A percentile compares a stretch with the other conserved stretches of the same genome.
phyloP scores from a whole-genome alignment of 2,888 invertebrate genomes.

The Eucera pruinosa region DNA sequence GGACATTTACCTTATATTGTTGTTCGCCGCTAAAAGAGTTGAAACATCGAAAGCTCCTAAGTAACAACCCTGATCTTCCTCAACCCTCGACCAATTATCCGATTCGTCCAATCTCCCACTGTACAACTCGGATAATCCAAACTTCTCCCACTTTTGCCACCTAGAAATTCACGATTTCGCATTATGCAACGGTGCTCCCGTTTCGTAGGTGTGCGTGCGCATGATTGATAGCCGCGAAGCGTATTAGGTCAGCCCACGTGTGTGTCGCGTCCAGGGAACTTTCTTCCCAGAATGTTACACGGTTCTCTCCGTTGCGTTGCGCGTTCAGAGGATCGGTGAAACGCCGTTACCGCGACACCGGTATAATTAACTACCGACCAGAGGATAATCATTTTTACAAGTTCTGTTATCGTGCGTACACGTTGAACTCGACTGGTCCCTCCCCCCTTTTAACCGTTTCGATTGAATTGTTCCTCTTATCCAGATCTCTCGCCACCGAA shows the following conservation, averaged over 20 bases:
- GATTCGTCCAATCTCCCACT: no score
- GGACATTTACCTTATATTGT: no score
- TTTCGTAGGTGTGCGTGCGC: constrained; percentile 46
- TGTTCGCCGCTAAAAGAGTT: no score
- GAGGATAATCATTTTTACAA: constrained; percentile 42
- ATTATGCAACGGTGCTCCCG: constrained; percentile 63
- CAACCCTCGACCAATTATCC: no score
- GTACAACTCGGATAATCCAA: no score
- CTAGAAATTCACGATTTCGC: constrained; percentile 36
- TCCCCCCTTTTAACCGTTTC: constrained; percentile 15
- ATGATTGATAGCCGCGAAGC: constrained; percentile 79
- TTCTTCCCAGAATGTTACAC: constrained; percentile 50
- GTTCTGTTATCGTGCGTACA: constrained; percentile 33
- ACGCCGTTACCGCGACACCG: constrained; percentile 12
- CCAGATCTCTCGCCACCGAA: constrained; percentile 33
- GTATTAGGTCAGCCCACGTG: constrained; percentile 73
- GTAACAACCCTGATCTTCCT: no score
- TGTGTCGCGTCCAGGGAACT: constrained; percentile 52
- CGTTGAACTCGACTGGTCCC: not conserved
- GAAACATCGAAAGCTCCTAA: no score
- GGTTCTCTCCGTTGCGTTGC: not conserved
- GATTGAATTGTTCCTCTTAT: constrained; percentile 59
- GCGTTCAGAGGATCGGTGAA: constrained; percentile 10
- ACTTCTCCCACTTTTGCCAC: not conserved
- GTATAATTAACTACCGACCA: constrained; percentile 40